Conservation (phyloP, 2,888 invertebrate genomes). For the Eudemis profundana region DNA sequence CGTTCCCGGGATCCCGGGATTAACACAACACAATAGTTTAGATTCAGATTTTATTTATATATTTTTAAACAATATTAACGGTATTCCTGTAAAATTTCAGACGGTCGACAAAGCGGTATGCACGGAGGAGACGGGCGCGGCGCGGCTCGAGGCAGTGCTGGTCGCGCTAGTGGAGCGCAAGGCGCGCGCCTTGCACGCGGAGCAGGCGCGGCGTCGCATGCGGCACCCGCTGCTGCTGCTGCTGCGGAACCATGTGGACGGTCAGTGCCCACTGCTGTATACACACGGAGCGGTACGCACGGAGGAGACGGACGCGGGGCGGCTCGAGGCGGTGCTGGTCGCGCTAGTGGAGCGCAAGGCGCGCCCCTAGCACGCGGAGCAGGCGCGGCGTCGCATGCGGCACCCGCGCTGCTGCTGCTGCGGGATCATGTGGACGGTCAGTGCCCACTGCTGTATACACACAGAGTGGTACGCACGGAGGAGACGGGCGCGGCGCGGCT, state of each 20-base stretch:
- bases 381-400: slow-evolving; percentile 74
- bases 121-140: slow-evolving; percentile 87
- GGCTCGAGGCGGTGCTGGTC: slow-evolving; percentile 89
- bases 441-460: slow-evolving; percentile 60
- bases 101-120: slow-evolving; percentile 90
- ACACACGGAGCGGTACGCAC: slow-evolving; percentile 91
- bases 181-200: slow-evolving; percentile 84
- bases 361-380: slow-evolving; percentile 85
- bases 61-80: neutral
- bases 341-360: slow-evolving; percentile 89
- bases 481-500: slow-evolving; percentile 87
- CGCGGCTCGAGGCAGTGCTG: slow-evolving; percentile 89
- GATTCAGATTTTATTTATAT: too few relatives aligned
- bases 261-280: slow-evolving; percentile 67
- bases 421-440: slow-evolving; percentile 76
- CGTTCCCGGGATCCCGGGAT: too few relatives aligned
- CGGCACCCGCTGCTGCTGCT: slow-evolving; percentile 74
- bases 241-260: slow-evolving; percentile 76
- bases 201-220: slow-evolving; percentile 81
- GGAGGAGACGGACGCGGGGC: slow-evolving; percentile 87
- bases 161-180: slow-evolving; percentile 90
- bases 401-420: slow-evolving; percentile 72
- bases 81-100: slow-evolving; percentile 57
- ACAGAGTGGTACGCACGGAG: slow-evolving; percentile 90
- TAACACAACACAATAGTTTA: too few relatives aligned